These are phyloP conservation scores for Varanus salvator DNA, from an alignment of 2,113 vertebrate genomes.

Conservation along the genomic window DNA sequence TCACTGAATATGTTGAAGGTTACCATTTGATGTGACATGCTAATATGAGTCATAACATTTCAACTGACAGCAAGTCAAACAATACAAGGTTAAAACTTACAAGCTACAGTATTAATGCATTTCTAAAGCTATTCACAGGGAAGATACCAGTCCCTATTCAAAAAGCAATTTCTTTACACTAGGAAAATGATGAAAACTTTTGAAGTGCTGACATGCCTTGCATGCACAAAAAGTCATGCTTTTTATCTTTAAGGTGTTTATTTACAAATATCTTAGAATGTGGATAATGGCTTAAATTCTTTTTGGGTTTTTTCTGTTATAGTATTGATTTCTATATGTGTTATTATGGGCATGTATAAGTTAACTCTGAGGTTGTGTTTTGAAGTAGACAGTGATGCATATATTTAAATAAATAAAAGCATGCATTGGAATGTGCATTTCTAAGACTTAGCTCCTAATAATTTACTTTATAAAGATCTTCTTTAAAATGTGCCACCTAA, in stretches of 20 bases:
- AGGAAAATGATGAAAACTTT: conserved; percentile 10
- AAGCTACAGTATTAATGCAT: background rate
- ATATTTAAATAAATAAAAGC: too few relatives aligned
- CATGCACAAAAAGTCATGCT: background rate
- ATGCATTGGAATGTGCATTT: background rate
- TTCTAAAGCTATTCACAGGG: background rate
- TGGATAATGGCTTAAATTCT: too few relatives aligned
- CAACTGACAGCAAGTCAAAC: background rate
- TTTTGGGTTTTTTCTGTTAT: too few relatives aligned
- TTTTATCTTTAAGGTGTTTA: too few relatives aligned
- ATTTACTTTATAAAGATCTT: conserved; percentile 24
- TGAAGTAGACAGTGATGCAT: too few relatives aligned
- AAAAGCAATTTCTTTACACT: background rate
- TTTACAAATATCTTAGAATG: too few relatives aligned
- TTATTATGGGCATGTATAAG: background rate
- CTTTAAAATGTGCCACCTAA: too few relatives aligned
- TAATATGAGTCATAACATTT: background rate
- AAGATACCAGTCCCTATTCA: background rate
- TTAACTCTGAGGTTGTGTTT: too few relatives aligned
- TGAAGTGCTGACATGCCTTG: background rate
- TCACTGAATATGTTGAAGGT: background rate
- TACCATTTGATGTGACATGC: too few relatives aligned
- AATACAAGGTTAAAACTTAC: background rate
- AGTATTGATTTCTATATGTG: too few relatives aligned
- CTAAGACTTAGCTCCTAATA: conserved; percentile 14